phyloP scores from a whole-genome alignment of 2,888 invertebrate genomes.

The Drosophila quasianomalipes region DNA sequence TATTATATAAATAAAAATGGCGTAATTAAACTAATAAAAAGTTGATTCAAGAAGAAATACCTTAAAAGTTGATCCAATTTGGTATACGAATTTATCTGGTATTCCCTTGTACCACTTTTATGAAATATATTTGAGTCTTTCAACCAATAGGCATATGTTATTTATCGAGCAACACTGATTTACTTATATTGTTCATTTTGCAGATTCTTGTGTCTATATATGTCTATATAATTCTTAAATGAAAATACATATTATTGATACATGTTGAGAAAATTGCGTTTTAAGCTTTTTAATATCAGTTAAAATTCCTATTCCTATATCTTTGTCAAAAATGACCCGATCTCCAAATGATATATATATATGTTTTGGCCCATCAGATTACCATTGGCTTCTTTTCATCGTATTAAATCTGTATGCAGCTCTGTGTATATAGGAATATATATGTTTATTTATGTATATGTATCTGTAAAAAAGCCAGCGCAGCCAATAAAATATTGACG shows the following conservation, averaged over 20 bases:
- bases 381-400: background rate
- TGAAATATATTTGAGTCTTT: background rate
- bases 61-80: background rate
- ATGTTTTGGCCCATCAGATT: background rate
- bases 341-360: background rate
- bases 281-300: background rate
- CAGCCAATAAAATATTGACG: conserved; percentile 62
- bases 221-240: too few relatives aligned
- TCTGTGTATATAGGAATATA: background rate
- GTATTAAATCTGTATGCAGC: conserved; percentile 19
- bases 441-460: background rate
- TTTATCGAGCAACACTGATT: conserved; percentile 15
- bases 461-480: conserved; percentile 29
- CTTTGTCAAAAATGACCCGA: background rate
- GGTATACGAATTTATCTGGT: background rate
- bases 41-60: background rate
- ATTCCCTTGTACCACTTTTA: background rate
- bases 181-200: background rate
- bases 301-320: background rate
- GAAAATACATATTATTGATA: background rate
- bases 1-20: too few relatives aligned
- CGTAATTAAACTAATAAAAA: too few relatives aligned
- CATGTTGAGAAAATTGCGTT: background rate
- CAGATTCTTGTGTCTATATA: background rate
- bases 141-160: background rate